phyloP scores from a whole-genome alignment of 2,888 invertebrate genomes.

The Malthinus seriepunctatus region DNA sequence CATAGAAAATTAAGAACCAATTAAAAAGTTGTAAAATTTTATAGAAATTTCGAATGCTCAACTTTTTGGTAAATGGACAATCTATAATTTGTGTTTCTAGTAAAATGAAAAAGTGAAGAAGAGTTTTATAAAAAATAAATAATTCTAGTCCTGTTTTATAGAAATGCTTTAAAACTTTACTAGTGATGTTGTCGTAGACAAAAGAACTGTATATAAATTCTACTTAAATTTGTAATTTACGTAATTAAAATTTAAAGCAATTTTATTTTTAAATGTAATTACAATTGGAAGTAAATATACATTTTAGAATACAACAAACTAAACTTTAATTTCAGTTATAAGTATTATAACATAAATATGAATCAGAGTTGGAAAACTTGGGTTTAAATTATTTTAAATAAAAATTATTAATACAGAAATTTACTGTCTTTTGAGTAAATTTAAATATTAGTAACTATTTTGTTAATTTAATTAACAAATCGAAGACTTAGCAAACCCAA shows the following conservation, averaged over 20 bases:
- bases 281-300: conserved; percentile 28
- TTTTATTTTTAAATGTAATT: conserved; percentile 26
- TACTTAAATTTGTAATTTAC: conserved; percentile 18
- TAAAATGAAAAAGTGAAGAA: background rate
- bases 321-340: background rate
- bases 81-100: conserved; percentile 23
- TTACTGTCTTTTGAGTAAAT: background rate
- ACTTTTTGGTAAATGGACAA: conserved; percentile 24
- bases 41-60: conserved; percentile 18
- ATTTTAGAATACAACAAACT: conserved; percentile 15
- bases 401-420: too few species aligned
- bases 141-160: conserved; percentile 17
- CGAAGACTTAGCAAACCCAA: too few species aligned
- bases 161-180: conserved; percentile 19
- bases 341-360: background rate
- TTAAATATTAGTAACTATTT: too few species aligned
- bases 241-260: conserved; percentile 23
- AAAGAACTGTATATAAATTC: conserved; percentile 18
- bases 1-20: conserved; percentile 9
- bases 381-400: too few species aligned
- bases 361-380: background rate
- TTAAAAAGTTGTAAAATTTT: conserved; percentile 6
- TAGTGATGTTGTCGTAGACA: conserved; percentile 25
- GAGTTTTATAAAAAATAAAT: conserved; percentile 15
- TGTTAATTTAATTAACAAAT: too few species aligned